These are phyloP conservation scores for Fragum sueziense DNA, from an alignment of 2,888 invertebrate genomes.

Conservation along the genomic window DNA sequence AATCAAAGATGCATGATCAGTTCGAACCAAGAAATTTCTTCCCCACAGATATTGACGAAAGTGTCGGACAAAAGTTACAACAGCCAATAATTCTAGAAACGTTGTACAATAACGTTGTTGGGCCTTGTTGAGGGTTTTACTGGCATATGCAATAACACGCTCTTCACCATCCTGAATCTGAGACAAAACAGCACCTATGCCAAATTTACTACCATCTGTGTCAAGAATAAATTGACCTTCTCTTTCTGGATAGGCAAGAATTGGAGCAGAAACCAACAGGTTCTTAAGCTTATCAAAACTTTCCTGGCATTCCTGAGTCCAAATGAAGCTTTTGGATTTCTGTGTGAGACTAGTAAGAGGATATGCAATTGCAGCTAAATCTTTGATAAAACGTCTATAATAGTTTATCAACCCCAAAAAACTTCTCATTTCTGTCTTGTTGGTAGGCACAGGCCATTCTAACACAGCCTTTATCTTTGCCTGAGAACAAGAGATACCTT, in stretches of 20 bases:
- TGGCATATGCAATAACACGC: too few species aligned
- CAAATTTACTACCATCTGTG: not conserved
- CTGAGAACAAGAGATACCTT: slow-evolving; percentile 44
- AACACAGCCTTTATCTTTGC: slow-evolving; percentile 37
- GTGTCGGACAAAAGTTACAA: slow-evolving; percentile 7
- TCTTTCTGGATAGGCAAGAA: slow-evolving; percentile 1
- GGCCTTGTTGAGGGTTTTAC: slow-evolving; percentile 35
- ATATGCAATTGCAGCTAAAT: slow-evolving; percentile 36
- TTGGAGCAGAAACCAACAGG: not conserved
- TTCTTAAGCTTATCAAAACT: not conserved
- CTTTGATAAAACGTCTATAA: slow-evolving; percentile 45
- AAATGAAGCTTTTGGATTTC: slow-evolving; percentile 14
- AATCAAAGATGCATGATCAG: slow-evolving; percentile 10
- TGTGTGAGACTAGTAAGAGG: slow-evolving; percentile 36
- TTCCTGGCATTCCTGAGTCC: not conserved
- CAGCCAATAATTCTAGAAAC: slow-evolving; percentile 1
- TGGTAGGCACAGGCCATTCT: slow-evolving; percentile 38
- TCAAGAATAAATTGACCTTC: slow-evolving; percentile 14
- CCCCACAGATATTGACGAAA: slow-evolving; percentile 23
- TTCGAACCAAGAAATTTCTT: not conserved
- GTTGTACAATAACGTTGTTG: too few species aligned
- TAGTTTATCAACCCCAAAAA: slow-evolving; percentile 49
- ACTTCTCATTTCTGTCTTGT: slow-evolving; percentile 25
- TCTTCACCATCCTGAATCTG: slow-evolving; percentile 2
- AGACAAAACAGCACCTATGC: slow-evolving; percentile 9